A percentile compares a stretch with the other conserved stretches of the same genome.
Evolutionary conservation across 2,113 vertebrate species (phyloP).

Genomic region (Saccopteryx leptura): DNA sequence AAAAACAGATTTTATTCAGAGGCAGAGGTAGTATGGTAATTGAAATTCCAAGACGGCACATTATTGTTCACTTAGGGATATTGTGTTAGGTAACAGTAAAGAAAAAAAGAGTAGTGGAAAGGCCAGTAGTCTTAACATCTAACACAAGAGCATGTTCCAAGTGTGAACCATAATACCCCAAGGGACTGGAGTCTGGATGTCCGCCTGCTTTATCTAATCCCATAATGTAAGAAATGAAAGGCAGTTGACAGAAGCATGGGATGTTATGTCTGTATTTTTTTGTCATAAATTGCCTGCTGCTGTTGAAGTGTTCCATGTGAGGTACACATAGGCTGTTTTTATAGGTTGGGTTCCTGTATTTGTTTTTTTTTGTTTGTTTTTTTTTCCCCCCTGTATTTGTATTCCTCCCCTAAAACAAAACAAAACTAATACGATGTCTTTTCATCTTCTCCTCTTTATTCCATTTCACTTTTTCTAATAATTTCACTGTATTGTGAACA

Average conservation of each 20-base stretch:
- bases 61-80: conserved; percentile 44
- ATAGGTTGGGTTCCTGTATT: background rate
- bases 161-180: background rate
- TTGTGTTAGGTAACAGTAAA: background rate
- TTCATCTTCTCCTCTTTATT: background rate
- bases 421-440: background rate
- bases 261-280: background rate
- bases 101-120: background rate
- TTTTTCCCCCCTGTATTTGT: background rate
- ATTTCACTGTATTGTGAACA: background rate
- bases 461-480: rapidly evolving
- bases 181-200: background rate
- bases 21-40: conserved; percentile 42
- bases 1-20: conserved; percentile 67
- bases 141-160: background rate
- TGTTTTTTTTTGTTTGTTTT: too few species aligned
- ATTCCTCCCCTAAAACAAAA: background rate
- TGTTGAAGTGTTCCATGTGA: background rate
- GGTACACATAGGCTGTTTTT: background rate
- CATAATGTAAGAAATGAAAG: conserved; percentile 18
- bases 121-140: background rate
- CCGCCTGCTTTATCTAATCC: background rate
- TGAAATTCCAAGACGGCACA: conserved; percentile 55
- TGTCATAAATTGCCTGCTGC: background rate
- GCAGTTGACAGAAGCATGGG: background rate